These are phyloP conservation scores for Tryphoninae sp. DNA, from an alignment of 2,888 invertebrate genomes.

Conservation along the genomic window DNA sequence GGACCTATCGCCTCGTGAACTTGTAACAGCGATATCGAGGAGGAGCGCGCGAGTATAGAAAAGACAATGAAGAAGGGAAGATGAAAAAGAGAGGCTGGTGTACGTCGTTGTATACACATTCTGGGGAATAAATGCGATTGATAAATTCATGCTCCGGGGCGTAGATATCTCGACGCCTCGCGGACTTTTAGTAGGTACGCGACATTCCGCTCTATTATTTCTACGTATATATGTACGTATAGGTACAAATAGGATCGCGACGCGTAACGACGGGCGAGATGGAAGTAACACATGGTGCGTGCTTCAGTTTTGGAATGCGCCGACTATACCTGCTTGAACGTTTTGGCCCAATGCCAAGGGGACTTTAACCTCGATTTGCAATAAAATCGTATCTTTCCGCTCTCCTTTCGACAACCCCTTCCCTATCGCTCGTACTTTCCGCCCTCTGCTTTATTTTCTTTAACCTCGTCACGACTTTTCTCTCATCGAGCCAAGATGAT, in stretches of 20 bases:
- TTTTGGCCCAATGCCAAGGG: conserved; percentile 76
- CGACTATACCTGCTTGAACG: conserved; percentile 68
- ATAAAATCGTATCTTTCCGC: conserved; percentile 71
- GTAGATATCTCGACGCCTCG: not conserved
- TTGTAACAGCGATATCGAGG: no score
- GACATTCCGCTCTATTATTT: no score
- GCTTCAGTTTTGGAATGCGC: conserved; percentile 67
- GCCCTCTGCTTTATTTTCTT: conserved; percentile 65
- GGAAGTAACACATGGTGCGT: conserved; percentile 21
- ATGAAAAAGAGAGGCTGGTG: not conserved
- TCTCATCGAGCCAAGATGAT: conserved; percentile 33
- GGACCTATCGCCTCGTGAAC: no score
- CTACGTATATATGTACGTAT: no score
- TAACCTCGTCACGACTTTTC: conserved; percentile 50
- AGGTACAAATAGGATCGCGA: not conserved
- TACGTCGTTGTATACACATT: not conserved
- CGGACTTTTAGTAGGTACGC: not conserved
- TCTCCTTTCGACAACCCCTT: conserved; percentile 19
- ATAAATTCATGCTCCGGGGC: not conserved
- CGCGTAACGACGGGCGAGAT: not conserved
- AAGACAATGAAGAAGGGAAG: no score
- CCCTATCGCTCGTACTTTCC: not conserved
- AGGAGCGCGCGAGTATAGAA: no score
- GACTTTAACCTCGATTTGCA: conserved; percentile 79
- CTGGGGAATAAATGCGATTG: not conserved